Base-by-base conservation (phyloP, 2,113 vertebrate genomes). In the Astur gentilis region DNA sequence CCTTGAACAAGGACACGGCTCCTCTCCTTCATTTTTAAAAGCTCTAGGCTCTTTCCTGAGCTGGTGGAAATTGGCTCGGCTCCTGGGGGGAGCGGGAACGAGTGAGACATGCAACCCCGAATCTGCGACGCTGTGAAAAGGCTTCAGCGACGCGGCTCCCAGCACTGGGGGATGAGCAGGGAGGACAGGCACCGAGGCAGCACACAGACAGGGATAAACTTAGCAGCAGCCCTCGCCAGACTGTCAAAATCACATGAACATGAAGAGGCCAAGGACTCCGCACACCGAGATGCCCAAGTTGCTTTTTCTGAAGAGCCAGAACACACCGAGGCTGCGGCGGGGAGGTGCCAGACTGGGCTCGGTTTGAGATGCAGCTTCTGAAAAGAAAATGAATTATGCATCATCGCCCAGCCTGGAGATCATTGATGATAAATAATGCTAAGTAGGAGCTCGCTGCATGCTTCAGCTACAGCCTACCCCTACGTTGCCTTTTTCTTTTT, bases 301-400 rank as follows among this genome's bases (percentile, higher is more conserved):
- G 72, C 40, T 31, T 61, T 83, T 91, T 32, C 2, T 0, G 0
- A 54, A 9, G 80, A 83, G 76, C 40, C 66, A 34, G 75, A 38
- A 66, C 6, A 0, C 36, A 4, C 9, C 4, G 13, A 1, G 26
- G 72, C 75, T 81, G 69, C 36, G 2, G 80, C 31, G 1, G 34
- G 49, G 70, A 93, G 85, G 93, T 77, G 82, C 76, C 72, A 94
- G 86, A 64, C 89, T 25, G 81, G 81, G 92, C 84, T 91, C 40
- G 42, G 67, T 17, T 92, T 15, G 4, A 55, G 47, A 50, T 26
- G 84, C 79, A 54, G 71, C n/a, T 60, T 90, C 89, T 16, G 21
- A 71, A 15, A 27, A 57, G 47, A 47, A 71, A 58, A 92, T 98
- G 95, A 98, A 98, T 98, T 97, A 97, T 97, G 86, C 87, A 98